Evolutionary conservation across 2,113 vertebrate genomes (phyloP).

Genomic region (Dipodomys stephensi): DNA sequence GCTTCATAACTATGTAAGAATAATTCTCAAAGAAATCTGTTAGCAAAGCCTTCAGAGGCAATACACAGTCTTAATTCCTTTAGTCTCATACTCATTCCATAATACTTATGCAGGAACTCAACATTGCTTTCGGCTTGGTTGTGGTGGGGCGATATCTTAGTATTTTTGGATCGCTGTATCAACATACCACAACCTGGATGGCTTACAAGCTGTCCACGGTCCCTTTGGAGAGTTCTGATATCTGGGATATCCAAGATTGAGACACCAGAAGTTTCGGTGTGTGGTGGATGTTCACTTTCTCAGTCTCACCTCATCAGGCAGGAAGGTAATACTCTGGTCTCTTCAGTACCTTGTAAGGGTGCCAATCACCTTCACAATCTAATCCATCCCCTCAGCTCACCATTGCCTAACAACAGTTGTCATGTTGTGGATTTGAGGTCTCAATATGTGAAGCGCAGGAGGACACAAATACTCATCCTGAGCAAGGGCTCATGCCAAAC

Average conservation of each 20-base stretch:
- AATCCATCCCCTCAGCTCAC: rapidly evolving
- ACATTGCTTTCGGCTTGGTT: no score
- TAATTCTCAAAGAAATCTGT: not conserved
- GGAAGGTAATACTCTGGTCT: not conserved
- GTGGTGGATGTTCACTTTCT: not conserved
- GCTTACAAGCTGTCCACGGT: not conserved
- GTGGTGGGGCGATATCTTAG: no score
- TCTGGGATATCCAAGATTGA: not conserved
- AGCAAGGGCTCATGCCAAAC: not conserved
- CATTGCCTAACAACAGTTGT: not conserved
- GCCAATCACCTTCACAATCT: not conserved
- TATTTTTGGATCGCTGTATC: not conserved
- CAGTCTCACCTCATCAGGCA: not conserved
- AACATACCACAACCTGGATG: no score
- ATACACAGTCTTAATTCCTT: not conserved
- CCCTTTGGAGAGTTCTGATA: not conserved
- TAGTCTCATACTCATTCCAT: not conserved
- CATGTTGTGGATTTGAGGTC: not conserved
- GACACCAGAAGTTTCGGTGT: rapidly evolving
- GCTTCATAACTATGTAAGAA: not conserved
- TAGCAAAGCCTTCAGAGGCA: not conserved
- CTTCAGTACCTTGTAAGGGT: rapidly evolving
- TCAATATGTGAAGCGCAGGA: not conserved
- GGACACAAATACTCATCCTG: not conserved
- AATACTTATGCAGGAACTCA: not conserved